Conservation (phyloP, 2,797 vertebrate species). For the Characodon lateralis region DNA sequence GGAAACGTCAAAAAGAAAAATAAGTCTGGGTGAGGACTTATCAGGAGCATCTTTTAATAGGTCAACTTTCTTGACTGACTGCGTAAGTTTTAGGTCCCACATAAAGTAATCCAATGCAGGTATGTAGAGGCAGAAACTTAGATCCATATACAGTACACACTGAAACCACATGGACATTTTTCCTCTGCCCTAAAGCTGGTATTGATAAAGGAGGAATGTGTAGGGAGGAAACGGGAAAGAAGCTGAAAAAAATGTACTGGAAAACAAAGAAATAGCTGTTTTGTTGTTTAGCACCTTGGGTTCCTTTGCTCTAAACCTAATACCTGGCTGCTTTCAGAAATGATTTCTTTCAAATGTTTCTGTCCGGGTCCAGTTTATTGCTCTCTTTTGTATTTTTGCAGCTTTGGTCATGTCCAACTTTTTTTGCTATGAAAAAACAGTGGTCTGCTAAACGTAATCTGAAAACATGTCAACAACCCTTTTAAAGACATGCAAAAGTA, state of each 20-base stretch:
- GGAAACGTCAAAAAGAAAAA: background rate
- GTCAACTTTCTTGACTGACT: background rate
- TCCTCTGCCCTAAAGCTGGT: background rate
- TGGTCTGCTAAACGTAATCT: background rate
- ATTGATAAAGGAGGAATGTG: constrained; percentile 2
- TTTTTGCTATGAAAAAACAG: background rate
- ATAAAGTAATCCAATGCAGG: background rate
- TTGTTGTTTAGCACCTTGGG: background rate
- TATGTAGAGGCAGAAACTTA: background rate
- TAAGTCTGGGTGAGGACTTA: background rate
- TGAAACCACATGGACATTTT: background rate
- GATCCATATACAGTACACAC: background rate
- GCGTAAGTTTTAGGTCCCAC: no score
- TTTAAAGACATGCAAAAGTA: background rate
- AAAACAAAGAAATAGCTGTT: background rate
- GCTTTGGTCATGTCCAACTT: background rate
- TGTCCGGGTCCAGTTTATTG: no score
- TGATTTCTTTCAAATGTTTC: no score
- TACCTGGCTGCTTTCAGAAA: background rate
- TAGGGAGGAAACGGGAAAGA: background rate
- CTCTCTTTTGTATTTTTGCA: background rate
- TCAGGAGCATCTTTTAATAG: background rate
- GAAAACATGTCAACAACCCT: background rate
- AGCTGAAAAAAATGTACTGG: background rate
- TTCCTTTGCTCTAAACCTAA: background rate